Conservation (phyloP, 2,797 vertebrate genomes). For the Anisognathus igniventris region DNA sequence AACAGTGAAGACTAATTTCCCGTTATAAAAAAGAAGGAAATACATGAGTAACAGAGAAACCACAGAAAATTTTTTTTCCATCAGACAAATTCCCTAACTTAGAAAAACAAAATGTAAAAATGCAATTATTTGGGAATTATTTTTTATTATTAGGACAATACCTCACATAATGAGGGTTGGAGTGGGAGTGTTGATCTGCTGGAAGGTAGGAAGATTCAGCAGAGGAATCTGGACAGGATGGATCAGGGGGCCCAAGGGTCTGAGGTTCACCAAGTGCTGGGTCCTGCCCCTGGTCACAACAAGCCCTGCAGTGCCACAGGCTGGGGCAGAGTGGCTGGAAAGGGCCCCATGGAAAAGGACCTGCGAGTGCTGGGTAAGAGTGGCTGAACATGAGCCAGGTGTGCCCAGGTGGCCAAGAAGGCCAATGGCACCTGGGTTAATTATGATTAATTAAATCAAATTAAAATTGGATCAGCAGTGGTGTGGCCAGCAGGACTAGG, state of each 20-base stretch:
- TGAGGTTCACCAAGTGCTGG: rapidly evolving
- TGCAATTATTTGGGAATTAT: not conserved
- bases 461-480: not conserved
- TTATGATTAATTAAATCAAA: too few relatives aligned
- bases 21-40: not conserved
- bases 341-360: rapidly evolving
- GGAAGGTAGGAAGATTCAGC: not conserved
- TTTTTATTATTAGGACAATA: not conserved
- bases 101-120: not conserved
- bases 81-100: not conserved
- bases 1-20: not conserved
- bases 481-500: not conserved
- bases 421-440: not conserved
- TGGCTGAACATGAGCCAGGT: not conserved
- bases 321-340: not conserved
- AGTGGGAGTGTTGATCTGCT: not conserved
- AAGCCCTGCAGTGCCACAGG: not conserved
- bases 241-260: too few relatives aligned
- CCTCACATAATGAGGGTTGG: not conserved
- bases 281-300: not conserved
- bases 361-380: not conserved
- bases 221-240: not conserved
- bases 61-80: not conserved
- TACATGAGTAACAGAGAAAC: not conserved
- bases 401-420: not conserved